Conservation (phyloP, 35 echinoderm and acorn worm genomes). For the Diadema setosum region DNA sequence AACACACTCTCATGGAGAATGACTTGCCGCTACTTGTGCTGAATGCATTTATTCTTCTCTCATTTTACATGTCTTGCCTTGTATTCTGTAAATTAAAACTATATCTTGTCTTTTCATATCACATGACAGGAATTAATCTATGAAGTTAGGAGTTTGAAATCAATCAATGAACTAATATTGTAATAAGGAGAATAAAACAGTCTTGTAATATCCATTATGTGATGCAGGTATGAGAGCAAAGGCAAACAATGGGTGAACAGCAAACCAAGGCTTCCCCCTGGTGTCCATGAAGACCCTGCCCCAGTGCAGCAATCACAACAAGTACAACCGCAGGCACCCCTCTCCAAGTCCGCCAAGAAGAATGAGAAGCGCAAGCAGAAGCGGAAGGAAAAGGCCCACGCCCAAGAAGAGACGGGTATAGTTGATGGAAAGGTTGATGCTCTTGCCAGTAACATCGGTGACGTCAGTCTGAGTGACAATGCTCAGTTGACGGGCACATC, state of each 20-base stretch:
- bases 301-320: conserved; percentile 5
- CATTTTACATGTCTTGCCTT: too few species aligned
- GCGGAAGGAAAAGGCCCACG: conserved; percentile 64
- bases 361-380: conserved; percentile 96
- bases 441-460: neutral
- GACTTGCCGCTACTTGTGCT: too few species aligned
- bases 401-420: neutral
- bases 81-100: too few species aligned
- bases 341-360: conserved; percentile 97
- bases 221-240: conserved; percentile 92
- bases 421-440: neutral
- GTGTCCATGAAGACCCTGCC: conserved; percentile 51
- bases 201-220: too few species aligned
- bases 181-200: too few species aligned
- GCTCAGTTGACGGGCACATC: neutral
- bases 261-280: conserved; percentile 80
- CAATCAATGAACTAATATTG: too few species aligned
- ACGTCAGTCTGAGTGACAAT: neutral
- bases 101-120: too few species aligned
- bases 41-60: too few species aligned
- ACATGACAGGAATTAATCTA: too few species aligned
- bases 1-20: too few species aligned
- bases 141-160: too few species aligned
- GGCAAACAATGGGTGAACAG: conserved; percentile 97
- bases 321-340: conserved; percentile 6